Percentiles rank a stretch among this genome's conserved stretches.
These are phyloP conservation scores for Chelmon rostratus DNA, from an alignment of 2,797 vertebrate species.

Conservation along the genomic window DNA sequence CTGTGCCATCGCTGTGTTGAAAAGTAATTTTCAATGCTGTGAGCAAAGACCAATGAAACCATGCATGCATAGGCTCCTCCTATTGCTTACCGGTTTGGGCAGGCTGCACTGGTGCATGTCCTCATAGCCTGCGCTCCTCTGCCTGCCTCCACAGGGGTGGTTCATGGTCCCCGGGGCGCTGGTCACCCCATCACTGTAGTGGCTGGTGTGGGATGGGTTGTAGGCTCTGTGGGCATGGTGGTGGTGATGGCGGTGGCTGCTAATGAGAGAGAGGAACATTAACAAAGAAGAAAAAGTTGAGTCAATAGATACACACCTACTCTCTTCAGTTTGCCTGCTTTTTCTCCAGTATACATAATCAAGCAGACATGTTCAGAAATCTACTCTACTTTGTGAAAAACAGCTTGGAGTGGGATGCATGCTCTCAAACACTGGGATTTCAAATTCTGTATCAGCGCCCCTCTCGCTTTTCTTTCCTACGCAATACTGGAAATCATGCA, in stretches of 20 bases:
- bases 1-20: too few relatives aligned
- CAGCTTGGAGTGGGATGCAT: conserved; percentile 56
- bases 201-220: conserved; percentile 91
- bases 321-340: conserved; percentile 6
- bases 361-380: conserved; percentile 17
- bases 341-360: neutral
- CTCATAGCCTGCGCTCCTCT: conserved; percentile 92
- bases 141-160: conserved; percentile 90
- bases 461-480: conserved; percentile 42
- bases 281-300: conserved; percentile 5
- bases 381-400: conserved; percentile 28
- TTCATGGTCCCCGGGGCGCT: conserved; percentile 98
- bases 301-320: neutral
- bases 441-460: conserved; percentile 11
- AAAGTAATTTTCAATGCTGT: too few relatives aligned
- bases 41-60: neutral
- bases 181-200: conserved; percentile 96
- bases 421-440: conserved; percentile 10
- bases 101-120: conserved; percentile 98
- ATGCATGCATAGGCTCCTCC: too few relatives aligned
- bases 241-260: conserved; percentile 84
- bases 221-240: conserved; percentile 87
- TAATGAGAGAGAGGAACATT: neutral
- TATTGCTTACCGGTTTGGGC: conserved; percentile 92
- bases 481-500: conserved; percentile 47